Evolutionary conservation across 35 echinoderm and acorn worm genomes (phyloP), one percentile per base, ranked within the genome.

Genomic region (Apostichopus californicus): DNA sequence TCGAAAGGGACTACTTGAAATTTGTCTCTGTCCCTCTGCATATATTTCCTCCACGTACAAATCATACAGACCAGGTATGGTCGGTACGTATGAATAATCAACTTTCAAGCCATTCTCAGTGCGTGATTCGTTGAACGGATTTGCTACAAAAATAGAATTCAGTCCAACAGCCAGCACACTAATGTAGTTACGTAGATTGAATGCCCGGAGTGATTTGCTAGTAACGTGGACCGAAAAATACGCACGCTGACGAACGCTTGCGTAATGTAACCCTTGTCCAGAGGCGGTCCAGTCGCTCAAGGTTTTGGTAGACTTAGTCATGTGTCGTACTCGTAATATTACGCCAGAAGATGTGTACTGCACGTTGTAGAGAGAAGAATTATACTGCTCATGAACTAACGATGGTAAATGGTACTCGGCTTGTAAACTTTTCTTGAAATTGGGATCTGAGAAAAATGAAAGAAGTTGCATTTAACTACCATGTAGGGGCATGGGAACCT

Each of bases 111-210:
- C 58, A 5, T 63, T 60, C 20, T 58, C 57, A 14, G 53, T 55
- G 55, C 53, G 28, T 5, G 80, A 5, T 56, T 54, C 12, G 14
- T 75, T 75, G n/a, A 75, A 75, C 18, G 80, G 80, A 83, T 56
- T 55, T 14, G n/a, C 53, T 28, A 63, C 14, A 24, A 88, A 88
- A 15, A 88, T 88, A 55, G 70, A 60, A 72, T 88, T 9, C 18
- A 24, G n/a, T 23, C 86, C 86, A 28, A 88, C 28, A 23, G 86
- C 86, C 1, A 88, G 86, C 21, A 88, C 86, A 88, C 86, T 88
- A 7, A 68, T 12, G 58, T 9, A 61, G 58, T 8, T 61, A 12
- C 58, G 8, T 61, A 9, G 8, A 61, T 61, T 61, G 12, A 61
- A 12, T 1, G 8, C 8, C 12, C 8, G 7, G 7, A 8, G 7